Evolutionary conservation across 2,888 invertebrate species (phyloP).

Genomic region (Chironomus riparius): DNA sequence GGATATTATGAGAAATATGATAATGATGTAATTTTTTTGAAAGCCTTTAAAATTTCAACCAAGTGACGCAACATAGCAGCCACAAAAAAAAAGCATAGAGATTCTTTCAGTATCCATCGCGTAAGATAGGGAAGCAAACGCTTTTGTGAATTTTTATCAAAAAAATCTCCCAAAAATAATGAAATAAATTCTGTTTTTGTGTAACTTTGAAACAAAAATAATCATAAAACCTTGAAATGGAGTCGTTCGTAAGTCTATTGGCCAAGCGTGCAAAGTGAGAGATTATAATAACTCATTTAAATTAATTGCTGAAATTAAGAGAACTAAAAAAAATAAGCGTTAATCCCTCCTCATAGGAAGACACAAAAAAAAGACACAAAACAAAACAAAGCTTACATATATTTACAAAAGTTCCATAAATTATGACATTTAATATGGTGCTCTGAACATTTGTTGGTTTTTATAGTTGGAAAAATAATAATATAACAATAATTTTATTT

Average conservation of each 20-base stretch:
- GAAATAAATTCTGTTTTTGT: background rate
- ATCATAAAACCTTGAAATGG: background rate
- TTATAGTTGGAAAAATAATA: constrained; percentile 6
- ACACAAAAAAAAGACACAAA: constrained; percentile 1
- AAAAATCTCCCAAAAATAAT: background rate
- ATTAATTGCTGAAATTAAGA: constrained; percentile 16
- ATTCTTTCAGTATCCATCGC: background rate
- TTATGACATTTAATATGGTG: constrained; percentile 17
- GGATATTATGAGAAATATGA: background rate
- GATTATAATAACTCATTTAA: constrained; percentile 18
- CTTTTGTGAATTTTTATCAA: background rate
- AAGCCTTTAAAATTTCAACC: background rate
- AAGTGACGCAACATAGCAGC: no score
- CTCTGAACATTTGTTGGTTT: constrained; percentile 1
- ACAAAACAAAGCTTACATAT: constrained; percentile 2
- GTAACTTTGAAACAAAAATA: no score
- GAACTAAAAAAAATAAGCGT: background rate
- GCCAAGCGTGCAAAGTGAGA: background rate
- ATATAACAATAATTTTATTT: background rate
- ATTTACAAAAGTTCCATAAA: constrained; percentile 7
- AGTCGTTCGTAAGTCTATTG: background rate
- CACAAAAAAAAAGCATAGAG: no score
- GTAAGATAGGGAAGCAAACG: background rate
- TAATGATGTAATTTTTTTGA: background rate
- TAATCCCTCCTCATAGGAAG: constrained; percentile 5